Conservation (phyloP, 2,113 vertebrate species). For the Apteryx mantelli region DNA sequence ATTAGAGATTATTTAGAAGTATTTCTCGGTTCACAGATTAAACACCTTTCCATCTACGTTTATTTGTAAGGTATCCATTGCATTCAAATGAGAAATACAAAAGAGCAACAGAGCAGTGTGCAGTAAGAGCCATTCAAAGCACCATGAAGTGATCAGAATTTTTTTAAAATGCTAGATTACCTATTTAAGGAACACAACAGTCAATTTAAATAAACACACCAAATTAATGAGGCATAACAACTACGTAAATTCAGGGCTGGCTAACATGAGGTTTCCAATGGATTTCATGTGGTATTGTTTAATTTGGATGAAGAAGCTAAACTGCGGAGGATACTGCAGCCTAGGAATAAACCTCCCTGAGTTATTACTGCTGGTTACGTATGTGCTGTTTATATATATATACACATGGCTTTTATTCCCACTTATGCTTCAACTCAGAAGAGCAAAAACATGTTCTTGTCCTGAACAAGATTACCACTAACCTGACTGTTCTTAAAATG, state of each 20-base stretch:
- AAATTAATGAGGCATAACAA: constrained; percentile 13
- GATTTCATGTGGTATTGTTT: not conserved
- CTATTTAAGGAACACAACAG: not conserved
- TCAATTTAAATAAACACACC: constrained; percentile 5
- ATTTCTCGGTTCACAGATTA: constrained; percentile 38
- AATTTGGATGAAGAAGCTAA: not conserved
- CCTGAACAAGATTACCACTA: not conserved
- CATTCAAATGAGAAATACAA: constrained; percentile 30
- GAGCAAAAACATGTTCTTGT: not conserved
- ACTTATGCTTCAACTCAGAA: not conserved
- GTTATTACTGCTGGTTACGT: not conserved
- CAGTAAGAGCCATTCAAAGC: not conserved
- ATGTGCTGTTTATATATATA: not conserved
- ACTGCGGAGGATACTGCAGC: not conserved
- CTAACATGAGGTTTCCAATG: not conserved
- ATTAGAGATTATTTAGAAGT: constrained; percentile 40
- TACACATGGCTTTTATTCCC: not conserved
- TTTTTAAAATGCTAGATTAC: not conserved
- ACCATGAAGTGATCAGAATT: not conserved
- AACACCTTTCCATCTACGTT: constrained; percentile 31
- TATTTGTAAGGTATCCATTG: not conserved
- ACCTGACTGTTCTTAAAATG: not conserved
- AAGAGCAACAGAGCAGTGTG: not conserved
- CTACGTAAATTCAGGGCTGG: not conserved
- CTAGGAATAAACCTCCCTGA: not conserved